These are phyloP conservation scores for Ctenoplectra terminalis DNA, from an alignment of 1,140 invertebrate genomes.

Conservation along the genomic window DNA sequence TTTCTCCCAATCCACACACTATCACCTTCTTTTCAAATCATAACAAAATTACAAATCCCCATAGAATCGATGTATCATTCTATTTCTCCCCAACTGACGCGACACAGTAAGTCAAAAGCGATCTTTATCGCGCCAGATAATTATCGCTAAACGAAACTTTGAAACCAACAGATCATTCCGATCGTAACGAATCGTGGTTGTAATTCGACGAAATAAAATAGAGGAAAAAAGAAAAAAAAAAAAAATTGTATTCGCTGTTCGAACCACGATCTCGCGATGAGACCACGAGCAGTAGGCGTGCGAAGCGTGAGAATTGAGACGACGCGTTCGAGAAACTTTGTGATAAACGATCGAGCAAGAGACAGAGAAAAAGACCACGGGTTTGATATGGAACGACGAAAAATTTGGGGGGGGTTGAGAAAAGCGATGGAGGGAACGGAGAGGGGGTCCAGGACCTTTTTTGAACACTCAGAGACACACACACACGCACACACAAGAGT, in stretches of 20 bases:
- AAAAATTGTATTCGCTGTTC: too few species aligned
- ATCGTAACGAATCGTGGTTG: neutral
- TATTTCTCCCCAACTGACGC: neutral
- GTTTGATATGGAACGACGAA: constrained; percentile 29
- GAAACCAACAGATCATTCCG: neutral
- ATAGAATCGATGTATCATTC: neutral
- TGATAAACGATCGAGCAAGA: constrained; percentile 61
- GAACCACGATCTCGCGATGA: neutral
- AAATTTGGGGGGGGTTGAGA: neutral
- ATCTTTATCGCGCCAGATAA: neutral
- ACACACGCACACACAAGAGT: neutral
- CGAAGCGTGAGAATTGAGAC: neutral
- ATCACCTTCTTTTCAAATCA: too few species aligned
- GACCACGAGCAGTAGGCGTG: neutral
- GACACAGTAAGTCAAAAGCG: neutral
- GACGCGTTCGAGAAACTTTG: constrained; percentile 46
- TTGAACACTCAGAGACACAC: neutral
- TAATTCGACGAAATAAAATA: neutral
- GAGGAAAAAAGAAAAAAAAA: too few species aligned
- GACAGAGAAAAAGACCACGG: constrained; percentile 27
- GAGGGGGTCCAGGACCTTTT: constrained; percentile 38
- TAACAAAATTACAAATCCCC: too few species aligned
- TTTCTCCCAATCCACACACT: too few species aligned
- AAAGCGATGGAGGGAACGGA: neutral
- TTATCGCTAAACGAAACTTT: neutral